phyloP scores from a whole-genome alignment of 2,113 vertebrate species.

The Saimiri boliviensis region DNA sequence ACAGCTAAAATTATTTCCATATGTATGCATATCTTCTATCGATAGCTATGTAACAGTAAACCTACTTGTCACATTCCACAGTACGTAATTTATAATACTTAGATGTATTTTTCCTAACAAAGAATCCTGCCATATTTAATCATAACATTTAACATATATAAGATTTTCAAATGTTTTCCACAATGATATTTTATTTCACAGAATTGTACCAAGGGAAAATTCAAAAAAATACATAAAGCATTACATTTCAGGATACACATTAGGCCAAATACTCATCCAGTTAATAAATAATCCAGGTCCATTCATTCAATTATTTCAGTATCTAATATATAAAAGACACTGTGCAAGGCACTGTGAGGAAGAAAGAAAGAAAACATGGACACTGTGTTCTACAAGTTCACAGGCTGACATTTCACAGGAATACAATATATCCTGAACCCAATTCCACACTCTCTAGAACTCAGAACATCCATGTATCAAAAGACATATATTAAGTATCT shows the following conservation, averaged over 20 bases:
- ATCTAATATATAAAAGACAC: neutral
- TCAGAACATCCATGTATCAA: neutral
- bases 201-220: neutral
- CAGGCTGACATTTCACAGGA: neutral
- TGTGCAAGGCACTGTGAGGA: neutral
- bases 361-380: neutral
- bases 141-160: conserved; percentile 26
- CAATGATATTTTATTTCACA: neutral
- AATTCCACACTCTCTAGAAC: neutral
- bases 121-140: conserved; percentile 1
- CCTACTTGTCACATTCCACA: neutral
- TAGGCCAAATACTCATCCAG: neutral
- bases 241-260: neutral
- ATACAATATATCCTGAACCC: neutral
- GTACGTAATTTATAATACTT: neutral
- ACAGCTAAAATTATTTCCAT: neutral
- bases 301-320: neutral
- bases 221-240: neutral
- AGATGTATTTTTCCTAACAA: conserved; percentile 8
- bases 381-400: neutral
- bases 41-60: neutral
- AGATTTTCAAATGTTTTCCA: conserved; percentile 27
- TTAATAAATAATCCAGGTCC: neutral
- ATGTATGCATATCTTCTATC: neutral
- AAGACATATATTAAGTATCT: neutral